A percentile compares a stretch with the other conserved stretches of the same genome.
phyloP scores from a whole-genome alignment of 2,113 vertebrate species.

The Lipotes vexillifer region DNA sequence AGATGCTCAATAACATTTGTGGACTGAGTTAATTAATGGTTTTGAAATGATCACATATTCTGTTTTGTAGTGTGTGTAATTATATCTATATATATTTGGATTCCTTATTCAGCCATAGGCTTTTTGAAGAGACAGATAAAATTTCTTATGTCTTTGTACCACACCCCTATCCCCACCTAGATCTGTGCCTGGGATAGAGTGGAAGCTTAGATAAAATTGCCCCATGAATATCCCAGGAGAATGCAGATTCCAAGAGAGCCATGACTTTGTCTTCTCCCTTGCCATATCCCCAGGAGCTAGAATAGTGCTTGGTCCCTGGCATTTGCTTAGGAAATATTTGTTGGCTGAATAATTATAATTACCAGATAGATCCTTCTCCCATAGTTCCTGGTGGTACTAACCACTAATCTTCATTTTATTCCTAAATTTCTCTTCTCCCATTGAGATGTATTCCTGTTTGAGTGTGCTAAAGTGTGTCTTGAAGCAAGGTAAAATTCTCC shows the following conservation, averaged over 20 bases:
- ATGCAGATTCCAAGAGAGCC: not conserved
- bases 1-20: not conserved
- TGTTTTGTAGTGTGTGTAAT: not conserved
- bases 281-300: not conserved
- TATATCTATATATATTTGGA: not conserved
- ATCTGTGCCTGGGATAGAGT: not conserved
- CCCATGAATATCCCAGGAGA: not conserved
- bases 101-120: not conserved
- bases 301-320: not conserved
- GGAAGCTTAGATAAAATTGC: not conserved
- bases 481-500: not conserved
- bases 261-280: not conserved
- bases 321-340: not conserved
- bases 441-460: not conserved
- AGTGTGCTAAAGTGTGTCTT: not conserved
- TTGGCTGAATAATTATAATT: not conserved
- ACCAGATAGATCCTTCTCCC: not conserved
- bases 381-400: not conserved
- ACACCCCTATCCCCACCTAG: not conserved
- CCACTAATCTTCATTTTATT: not conserved
- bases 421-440: not conserved
- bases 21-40: not conserved
- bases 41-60: conserved; percentile 1
- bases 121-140: not conserved
- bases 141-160: not conserved